These are phyloP conservation scores for Aphelenchoides bicaudatus DNA, from an alignment of 2,888 invertebrate species.

Conservation along the genomic window DNA sequence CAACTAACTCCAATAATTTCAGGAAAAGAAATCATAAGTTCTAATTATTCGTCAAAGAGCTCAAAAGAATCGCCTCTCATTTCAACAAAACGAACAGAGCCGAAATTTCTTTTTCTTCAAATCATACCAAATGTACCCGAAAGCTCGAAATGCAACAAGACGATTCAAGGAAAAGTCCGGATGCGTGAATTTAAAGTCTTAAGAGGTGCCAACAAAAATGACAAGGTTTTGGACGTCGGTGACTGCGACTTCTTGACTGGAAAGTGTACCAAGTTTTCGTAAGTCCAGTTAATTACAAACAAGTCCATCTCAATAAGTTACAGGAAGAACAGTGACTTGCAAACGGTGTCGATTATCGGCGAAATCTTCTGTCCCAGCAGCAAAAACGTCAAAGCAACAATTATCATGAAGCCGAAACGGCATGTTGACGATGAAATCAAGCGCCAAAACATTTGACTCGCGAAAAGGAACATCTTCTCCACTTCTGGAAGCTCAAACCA, in stretches of 20 bases:
- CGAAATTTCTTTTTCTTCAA: neutral
- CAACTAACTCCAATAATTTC: too few relatives aligned
- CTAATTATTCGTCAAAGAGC: too few relatives aligned
- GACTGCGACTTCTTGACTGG: neutral
- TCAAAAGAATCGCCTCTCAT: too few relatives aligned
- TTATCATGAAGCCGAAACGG: neutral
- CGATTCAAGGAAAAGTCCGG: neutral
- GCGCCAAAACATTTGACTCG: neutral
- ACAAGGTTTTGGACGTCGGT: neutral
- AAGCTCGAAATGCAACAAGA: neutral
- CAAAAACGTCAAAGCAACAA: neutral
- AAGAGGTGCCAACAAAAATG: neutral
- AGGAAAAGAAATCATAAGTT: too few relatives aligned
- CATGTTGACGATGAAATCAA: neutral
- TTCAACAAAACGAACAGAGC: slow-evolving; percentile 9
- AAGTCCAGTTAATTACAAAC: neutral
- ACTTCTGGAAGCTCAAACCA: neutral
- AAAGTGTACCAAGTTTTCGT: neutral
- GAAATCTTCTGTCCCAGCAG: neutral
- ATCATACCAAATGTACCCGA: neutral
- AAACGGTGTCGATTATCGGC: neutral
- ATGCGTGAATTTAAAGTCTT: neutral
- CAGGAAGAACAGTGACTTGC: neutral
- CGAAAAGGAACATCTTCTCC: neutral
- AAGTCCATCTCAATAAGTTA: neutral